Evolutionary conservation across 2,888 invertebrate species (phyloP), one percentile per base, ranked within the genome.

Genomic region (Ochlodes sylvanus): DNA sequence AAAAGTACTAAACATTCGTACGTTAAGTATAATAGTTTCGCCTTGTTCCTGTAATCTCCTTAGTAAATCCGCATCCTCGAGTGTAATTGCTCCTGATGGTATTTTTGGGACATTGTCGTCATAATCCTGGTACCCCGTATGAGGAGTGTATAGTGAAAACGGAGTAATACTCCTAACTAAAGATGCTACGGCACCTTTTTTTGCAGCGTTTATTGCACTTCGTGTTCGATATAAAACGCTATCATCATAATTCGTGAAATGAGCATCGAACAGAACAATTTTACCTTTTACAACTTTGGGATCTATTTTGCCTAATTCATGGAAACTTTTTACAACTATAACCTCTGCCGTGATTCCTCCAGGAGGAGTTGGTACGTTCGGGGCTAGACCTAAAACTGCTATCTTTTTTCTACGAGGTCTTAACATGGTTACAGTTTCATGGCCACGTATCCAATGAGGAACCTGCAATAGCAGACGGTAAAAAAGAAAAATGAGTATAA

Each of bases 261-360:
- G 91, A 76, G 96, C 94, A 80, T 96, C 96, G 82, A 94, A 97
- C 1, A 97, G 95, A 1, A 97, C 96, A 67, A 97, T 97, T 92
- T 97, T 97, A 17, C 96, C 90, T 75, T 83, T 79, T 68, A 96
- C 94, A 77, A 93, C 50, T n/a, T 75, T 86, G 12, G 82, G 76
- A 2, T 94, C 85, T 55, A 92, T 86, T 44, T 81, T 75, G 3
- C 94, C 85, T 19, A 97, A 91, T 79, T 97, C 96, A 7, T 94
- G 94, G 78, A 97, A 97, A 73, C 93, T 94, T 67, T 90, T 93
- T 0, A 97, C 95, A 0, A 97, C 96, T 47, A 97, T 86, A 2
- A 93, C 96, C 81, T 95, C 94, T 14, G 96, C 96, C 41, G 94
- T 94, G 42, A 97, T 95, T 9, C 97, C 97, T 66, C 94, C 94